Percentiles rank a stretch among this genome's conserved stretches.
These are phyloP conservation scores for Phocides pigmalion DNA, from an alignment of 1,140 invertebrate species.

Conservation along the genomic window DNA sequence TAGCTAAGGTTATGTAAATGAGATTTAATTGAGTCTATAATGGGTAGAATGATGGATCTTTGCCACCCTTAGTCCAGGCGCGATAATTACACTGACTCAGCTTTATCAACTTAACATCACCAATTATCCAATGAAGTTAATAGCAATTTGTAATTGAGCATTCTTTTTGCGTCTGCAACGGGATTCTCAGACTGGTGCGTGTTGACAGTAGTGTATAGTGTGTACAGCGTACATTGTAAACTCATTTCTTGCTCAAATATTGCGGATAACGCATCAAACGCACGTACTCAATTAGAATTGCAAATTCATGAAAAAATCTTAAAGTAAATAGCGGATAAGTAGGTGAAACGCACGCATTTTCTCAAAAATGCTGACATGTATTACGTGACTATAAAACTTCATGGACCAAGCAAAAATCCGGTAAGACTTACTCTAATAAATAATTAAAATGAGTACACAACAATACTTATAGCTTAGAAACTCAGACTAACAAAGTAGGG, in stretches of 20 bases:
- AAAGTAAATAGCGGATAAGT: too few relatives aligned
- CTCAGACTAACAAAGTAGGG: too few relatives aligned
- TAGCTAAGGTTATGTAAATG: constrained; percentile 73
- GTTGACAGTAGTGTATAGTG: too few relatives aligned
- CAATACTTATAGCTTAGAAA: too few relatives aligned
- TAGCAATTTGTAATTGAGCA: constrained; percentile 13
- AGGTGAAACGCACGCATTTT: too few relatives aligned
- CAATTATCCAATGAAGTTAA: constrained; percentile 37
- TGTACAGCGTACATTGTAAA: too few relatives aligned
- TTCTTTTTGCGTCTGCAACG: constrained; percentile 10
- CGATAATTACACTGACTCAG: constrained; percentile 70
- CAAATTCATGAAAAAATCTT: too few relatives aligned
- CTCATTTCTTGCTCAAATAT: too few relatives aligned
- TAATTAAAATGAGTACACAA: too few relatives aligned
- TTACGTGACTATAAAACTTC: neutral
- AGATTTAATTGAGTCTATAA: constrained; percentile 83
- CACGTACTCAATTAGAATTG: too few relatives aligned
- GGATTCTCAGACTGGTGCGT: constrained; percentile 10
- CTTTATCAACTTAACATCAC: constrained; percentile 38
- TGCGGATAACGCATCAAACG: too few relatives aligned
- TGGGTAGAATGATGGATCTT: constrained; percentile 68
- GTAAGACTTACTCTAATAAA: neutral
- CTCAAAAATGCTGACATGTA: too few relatives aligned
- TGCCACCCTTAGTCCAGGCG: constrained; percentile 46
- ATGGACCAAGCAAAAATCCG: neutral